These are phyloP conservation scores for Cataglyphis rosenhaueri DNA, from an alignment of 2,888 invertebrate species.

Conservation along the genomic window DNA sequence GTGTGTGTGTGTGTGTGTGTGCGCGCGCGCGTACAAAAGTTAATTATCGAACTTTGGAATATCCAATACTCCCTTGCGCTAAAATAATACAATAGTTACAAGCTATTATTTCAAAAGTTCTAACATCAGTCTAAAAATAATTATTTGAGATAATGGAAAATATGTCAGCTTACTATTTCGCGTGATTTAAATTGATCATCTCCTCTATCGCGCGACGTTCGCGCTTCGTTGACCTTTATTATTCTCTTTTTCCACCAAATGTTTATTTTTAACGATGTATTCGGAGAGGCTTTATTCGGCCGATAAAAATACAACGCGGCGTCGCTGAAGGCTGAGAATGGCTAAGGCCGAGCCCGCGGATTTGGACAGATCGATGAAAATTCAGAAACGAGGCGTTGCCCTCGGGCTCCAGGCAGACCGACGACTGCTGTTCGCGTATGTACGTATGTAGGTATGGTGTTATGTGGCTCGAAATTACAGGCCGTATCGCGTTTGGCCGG, in stretches of 20 bases:
- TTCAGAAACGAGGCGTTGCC: constrained; percentile 53
- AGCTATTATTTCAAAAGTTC: not conserved
- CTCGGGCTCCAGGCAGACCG: constrained; percentile 18
- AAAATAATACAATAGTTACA: not conserved
- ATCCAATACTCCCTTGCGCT: not conserved
- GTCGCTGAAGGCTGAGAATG: constrained; percentile 37
- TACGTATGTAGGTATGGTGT: not conserved
- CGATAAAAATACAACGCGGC: constrained; percentile 34
- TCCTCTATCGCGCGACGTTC: not conserved
- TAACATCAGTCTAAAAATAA: not conserved
- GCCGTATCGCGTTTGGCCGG: constrained; percentile 39
- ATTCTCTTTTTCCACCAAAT: not conserved
- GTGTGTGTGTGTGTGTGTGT: no score
- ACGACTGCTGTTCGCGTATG: constrained; percentile 3
- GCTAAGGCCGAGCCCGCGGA: constrained; percentile 31
- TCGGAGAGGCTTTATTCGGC: not conserved
- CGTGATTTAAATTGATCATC: constrained; percentile 10
- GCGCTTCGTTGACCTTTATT: constrained; percentile 25
- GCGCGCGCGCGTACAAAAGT: not conserved
- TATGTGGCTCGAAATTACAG: constrained; percentile 30
- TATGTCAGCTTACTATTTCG: not conserved
- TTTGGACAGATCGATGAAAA: constrained; percentile 65
- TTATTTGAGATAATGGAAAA: not conserved
- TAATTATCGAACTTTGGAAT: not conserved
- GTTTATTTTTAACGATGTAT: constrained; percentile 15